Evolutionary conservation across 2,113 vertebrate genomes (phyloP).

Genomic region (Corythoichthys haematopterus): DNA sequence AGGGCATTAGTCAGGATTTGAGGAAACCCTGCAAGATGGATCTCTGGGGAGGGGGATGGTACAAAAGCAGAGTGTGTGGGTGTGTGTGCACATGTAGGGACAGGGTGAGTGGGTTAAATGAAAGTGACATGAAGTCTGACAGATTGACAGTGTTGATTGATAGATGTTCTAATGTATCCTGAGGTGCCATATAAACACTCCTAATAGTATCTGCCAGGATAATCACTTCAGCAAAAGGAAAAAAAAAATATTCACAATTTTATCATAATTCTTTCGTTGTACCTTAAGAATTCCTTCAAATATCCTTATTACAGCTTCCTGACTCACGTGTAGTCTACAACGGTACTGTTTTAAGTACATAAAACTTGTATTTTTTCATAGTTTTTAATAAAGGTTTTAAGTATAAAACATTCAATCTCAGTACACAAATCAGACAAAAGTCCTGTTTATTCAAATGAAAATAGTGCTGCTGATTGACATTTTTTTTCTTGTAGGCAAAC

Average conservation of each 20-base stretch:
- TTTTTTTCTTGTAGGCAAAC: too few species aligned
- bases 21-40: constrained; percentile 28
- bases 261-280: background rate
- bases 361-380: too few species aligned
- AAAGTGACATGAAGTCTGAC: constrained; percentile 48
- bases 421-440: too few species aligned
- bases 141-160: constrained; percentile 50
- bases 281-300: background rate
- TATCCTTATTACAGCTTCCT: background rate
- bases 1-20: constrained; percentile 39
- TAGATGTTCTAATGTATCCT: constrained; percentile 45
- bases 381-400: too few species aligned
- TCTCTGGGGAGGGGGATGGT: constrained; percentile 11
- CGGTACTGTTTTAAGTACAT: too few species aligned
- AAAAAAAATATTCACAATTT: background rate
- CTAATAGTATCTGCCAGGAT: constrained; percentile 2
- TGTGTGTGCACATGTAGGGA: background rate
- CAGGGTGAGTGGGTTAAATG: constrained; percentile 41
- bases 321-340: too few species aligned
- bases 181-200: constrained; percentile 32
- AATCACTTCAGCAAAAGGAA: background rate
- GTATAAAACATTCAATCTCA: too few species aligned
- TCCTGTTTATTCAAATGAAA: too few species aligned
- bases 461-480: too few species aligned
- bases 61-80: background rate